Evolutionary conservation across 2,888 invertebrate species (phyloP), one percentile per base, ranked within the genome.

Genomic region (Drosophila fulvimacula): DNA sequence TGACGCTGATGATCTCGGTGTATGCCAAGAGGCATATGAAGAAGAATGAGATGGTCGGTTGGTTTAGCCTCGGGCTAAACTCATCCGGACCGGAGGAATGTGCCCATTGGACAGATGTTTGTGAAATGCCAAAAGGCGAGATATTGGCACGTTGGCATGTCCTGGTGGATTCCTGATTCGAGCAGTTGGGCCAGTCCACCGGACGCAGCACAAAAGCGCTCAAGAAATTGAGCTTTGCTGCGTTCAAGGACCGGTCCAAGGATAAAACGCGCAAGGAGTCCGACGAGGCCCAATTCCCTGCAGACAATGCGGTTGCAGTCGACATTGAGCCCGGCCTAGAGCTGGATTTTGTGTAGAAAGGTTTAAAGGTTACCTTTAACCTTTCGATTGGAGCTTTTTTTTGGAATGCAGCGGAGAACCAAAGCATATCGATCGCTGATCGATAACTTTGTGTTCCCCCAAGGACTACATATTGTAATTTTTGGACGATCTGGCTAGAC

Each of bases 121-220:
- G 97, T 80, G 97, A 97, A 90, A 94, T 95, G 68, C 95, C 95
- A 34, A 96, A 96, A 80, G 97, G 97, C 32, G 97, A 97, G 90
- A 97, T 98, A 93, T 95, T 98, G 68, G 97, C 97, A 91, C 96
- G 98, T 60, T 98, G 98, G 98, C 98, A 98, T 92, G 96, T 98
- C 38, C 93, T 98, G 71, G 94, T 98, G 82, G 95, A 96, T 91
- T 96, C 96, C 92, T 95, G 95, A 95, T 94, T 93, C 82, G 92
- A 93, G 88, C 91, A 93, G 90, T 90, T 92, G 84, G 92, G 92
- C 70, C 92, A 92, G 74, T 89, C 92, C 78, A 89, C 91, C 10
- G 87, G 91, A 55, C 92, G 92, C 77, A 89, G 92, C 76, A 90
- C 89, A 61, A 91, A 87, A 61, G 87, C 89, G 49, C 73, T 92